Conservation (phyloP, 2,797 vertebrate genomes). For the Thaleichthys pacificus region DNA sequence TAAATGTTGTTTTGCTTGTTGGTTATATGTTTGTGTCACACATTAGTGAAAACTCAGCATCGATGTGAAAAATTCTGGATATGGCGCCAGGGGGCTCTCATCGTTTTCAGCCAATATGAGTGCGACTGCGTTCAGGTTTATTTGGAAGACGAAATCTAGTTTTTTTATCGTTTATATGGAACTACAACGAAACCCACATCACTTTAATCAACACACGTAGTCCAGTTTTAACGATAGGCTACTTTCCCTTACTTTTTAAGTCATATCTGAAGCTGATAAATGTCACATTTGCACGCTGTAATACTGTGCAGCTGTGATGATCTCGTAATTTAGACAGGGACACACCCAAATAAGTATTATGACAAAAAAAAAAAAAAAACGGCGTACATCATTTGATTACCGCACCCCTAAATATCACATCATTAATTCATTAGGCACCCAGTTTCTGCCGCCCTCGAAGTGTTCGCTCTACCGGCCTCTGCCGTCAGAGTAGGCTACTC, state of each 20-base stretch:
- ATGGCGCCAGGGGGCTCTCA: slow-evolving; percentile 81
- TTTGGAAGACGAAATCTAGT: background rate
- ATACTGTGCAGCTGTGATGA: too few species aligned
- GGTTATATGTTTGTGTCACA: slow-evolving; percentile 16
- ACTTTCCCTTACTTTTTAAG: too few species aligned
- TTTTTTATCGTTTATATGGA: too few species aligned
- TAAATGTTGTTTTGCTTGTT: slow-evolving; percentile 72
- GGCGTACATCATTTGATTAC: background rate
- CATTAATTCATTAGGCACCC: background rate
- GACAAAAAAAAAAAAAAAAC: too few species aligned
- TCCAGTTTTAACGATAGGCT: too few species aligned
- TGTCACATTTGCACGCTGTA: too few species aligned
- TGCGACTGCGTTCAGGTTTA: slow-evolving; percentile 9
- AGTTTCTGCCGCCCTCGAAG: background rate
- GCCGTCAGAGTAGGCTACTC: slow-evolving; percentile 24
- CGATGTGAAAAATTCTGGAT: slow-evolving; percentile 51
- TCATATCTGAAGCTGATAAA: too few species aligned
- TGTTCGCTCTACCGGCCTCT: background rate
- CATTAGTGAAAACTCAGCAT: slow-evolving; percentile 19
- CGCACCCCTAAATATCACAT: background rate
- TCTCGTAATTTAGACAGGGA: too few species aligned
- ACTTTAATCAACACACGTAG: too few species aligned
- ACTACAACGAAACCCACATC: too few species aligned
- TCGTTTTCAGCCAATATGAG: slow-evolving; percentile 54
- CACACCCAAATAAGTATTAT: background rate